Percentiles rank a stretch among this genome's conserved stretches.
phyloP scores from a whole-genome alignment of 2,797 vertebrate genomes.

The Clarias laeviceps region DNA sequence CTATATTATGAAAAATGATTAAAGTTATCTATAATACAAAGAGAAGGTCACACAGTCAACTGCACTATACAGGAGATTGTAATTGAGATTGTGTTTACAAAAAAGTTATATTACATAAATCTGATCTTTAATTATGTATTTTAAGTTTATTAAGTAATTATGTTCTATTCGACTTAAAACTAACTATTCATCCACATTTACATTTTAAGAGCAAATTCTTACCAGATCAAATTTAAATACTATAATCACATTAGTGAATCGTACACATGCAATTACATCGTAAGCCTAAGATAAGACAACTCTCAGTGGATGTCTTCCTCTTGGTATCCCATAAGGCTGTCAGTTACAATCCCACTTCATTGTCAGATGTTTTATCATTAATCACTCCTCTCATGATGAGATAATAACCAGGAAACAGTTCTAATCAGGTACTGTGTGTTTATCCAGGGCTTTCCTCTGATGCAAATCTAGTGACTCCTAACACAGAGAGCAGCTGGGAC shows the following conservation, averaged over 20 bases:
- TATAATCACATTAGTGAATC: neutral
- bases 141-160: neutral
- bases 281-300: neutral
- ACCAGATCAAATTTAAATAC: neutral
- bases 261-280: neutral
- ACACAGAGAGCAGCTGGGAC: slow-evolving; percentile 95
- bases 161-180: neutral
- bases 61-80: neutral
- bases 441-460: slow-evolving; percentile 87
- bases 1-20: neutral
- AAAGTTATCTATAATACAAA: neutral
- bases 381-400: neutral
- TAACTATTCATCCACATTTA: neutral
- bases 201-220: neutral
- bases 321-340: neutral
- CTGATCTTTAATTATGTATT: neutral
- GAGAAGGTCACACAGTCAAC: neutral
- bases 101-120: neutral
- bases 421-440: neutral
- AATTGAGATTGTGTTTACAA: neutral
- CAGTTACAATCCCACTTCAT: neutral
- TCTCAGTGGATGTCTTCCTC: neutral
- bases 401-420: neutral
- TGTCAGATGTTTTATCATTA: neutral
- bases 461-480: slow-evolving; percentile 87